A percentile compares a stretch with the other conserved stretches of the same genome.
phyloP scores from a whole-genome alignment of 1,140 invertebrate species.

The Chironomus striatipennis region DNA sequence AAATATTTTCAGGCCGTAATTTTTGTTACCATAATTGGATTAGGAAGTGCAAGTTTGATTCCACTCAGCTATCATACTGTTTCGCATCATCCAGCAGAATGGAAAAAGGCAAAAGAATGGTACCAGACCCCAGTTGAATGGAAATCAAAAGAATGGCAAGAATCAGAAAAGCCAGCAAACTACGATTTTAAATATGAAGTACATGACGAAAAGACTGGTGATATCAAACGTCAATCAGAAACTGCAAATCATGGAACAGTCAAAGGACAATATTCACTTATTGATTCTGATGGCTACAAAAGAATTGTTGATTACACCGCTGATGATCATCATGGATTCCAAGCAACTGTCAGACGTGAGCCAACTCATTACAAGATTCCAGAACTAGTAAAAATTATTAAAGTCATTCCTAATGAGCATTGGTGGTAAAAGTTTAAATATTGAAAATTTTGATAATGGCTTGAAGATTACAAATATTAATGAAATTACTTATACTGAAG shows the following conservation, averaged over 20 bases:
- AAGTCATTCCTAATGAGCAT: not conserved
- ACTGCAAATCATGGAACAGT: slow-evolving; percentile 50
- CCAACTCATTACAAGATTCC: slow-evolving; percentile 29
- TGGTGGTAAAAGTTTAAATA: slow-evolving; percentile 16
- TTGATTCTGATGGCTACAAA: slow-evolving; percentile 57
- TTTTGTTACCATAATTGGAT: not conserved
- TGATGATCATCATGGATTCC: slow-evolving; percentile 60
- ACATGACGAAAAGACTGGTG: slow-evolving; percentile 47
- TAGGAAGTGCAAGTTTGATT: not conserved
- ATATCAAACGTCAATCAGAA: slow-evolving; percentile 52
- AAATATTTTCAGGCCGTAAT: not conserved
- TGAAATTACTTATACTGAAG: too few species aligned
- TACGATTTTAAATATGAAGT: slow-evolving; percentile 45
- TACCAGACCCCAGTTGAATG: not conserved
- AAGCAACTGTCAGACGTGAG: slow-evolving; percentile 54
- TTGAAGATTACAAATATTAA: too few species aligned
- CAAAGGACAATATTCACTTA: slow-evolving; percentile 48
- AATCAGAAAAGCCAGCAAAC: slow-evolving; percentile 26
- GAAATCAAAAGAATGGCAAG: slow-evolving; percentile 23
- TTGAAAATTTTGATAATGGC: too few species aligned
- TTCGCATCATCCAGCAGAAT: not conserved
- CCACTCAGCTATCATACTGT: not conserved
- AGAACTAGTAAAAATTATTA: not conserved
- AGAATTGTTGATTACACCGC: slow-evolving; percentile 65
- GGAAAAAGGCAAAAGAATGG: not conserved